These are phyloP conservation scores for Drosophila lini DNA, from an alignment of 1,140 invertebrate species.

Conservation along the genomic window DNA sequence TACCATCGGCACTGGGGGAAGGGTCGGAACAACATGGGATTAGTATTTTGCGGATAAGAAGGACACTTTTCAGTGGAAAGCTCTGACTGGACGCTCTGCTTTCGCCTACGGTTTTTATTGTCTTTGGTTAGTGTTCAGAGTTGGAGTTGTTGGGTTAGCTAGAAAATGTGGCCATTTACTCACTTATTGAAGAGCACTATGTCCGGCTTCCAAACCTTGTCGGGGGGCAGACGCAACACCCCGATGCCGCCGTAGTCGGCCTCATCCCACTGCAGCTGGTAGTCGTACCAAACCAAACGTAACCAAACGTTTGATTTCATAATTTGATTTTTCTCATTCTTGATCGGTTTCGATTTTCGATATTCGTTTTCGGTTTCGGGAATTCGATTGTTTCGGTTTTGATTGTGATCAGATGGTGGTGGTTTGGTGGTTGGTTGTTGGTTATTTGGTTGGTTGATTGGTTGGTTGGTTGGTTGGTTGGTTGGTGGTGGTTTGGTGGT, in stretches of 20 bases:
- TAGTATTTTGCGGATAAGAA: not conserved
- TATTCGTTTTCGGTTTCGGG: slow-evolving; percentile 44
- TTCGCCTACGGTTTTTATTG: slow-evolving; percentile 33
- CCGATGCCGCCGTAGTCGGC: slow-evolving; percentile 98
- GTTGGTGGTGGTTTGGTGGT: slow-evolving; percentile 37
- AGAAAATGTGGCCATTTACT: slow-evolving; percentile 85
- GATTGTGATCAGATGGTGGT: slow-evolving; percentile 62
- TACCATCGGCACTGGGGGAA: slow-evolving; percentile 94
- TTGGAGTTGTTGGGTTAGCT: slow-evolving; percentile 43
- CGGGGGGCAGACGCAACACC: slow-evolving; percentile 96
- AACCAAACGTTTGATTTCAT: slow-evolving; percentile 99
- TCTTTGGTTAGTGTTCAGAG: slow-evolving; percentile 44
- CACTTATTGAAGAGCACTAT: slow-evolving; percentile 99
- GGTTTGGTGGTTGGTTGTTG: slow-evolving; percentile 52
- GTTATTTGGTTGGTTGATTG: slow-evolving; percentile 39
- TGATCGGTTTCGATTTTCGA: slow-evolving; percentile 69
- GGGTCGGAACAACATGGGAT: slow-evolving; percentile 17
- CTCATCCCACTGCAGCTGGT: slow-evolving; percentile 99
- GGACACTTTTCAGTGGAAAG: not conserved
- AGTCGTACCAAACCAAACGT: slow-evolving; percentile 98
- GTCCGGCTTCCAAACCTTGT: slow-evolving; percentile 99
- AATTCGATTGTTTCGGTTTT: slow-evolving; percentile 47
- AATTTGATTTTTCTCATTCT: slow-evolving; percentile 99
- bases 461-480: slow-evolving; percentile 33
- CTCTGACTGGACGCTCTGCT: slow-evolving; percentile 19